Evolutionary conservation across 2,888 invertebrate species (phyloP).

Genomic region (Chaitophorus viminalis): DNA sequence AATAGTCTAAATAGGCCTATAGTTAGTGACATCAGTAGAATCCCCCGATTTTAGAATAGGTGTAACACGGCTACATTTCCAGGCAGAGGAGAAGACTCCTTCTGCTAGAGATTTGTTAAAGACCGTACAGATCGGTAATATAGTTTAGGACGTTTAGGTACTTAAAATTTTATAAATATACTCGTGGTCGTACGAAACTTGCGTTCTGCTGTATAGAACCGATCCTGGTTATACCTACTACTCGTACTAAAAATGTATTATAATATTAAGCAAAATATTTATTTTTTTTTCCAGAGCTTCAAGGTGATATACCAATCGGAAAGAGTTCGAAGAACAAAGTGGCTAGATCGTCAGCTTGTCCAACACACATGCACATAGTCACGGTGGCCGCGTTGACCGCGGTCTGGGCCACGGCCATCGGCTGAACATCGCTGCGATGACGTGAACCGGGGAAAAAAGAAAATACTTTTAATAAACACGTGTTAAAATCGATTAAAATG

Average conservation of each 20-base stretch:
- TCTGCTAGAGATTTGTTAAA: too few species aligned
- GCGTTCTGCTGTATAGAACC: too few species aligned
- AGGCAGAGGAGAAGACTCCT: too few species aligned
- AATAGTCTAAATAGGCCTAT: too few species aligned
- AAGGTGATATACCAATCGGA: constrained; percentile 57
- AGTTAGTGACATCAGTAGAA: too few species aligned
- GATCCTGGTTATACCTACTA: background rate
- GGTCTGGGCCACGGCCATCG: constrained; percentile 53
- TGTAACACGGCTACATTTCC: too few species aligned
- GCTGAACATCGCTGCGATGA: constrained; percentile 28
- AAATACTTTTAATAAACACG: background rate
- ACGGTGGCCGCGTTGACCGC: constrained; percentile 59
- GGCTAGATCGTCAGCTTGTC: constrained; percentile 54
- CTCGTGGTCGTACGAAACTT: too few species aligned
- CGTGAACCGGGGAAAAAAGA: background rate
- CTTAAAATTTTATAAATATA: too few species aligned
- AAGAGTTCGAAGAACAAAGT: constrained; percentile 59
- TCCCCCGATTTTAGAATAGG: too few species aligned
- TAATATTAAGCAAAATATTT: background rate
- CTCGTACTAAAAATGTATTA: too few species aligned
- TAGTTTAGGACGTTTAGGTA: too few species aligned
- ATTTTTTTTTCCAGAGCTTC: constrained; percentile 43
- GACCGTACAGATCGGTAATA: too few species aligned
- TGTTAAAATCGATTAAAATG: constrained; percentile 16
- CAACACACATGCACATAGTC: constrained; percentile 55